A percentile compares a stretch with the other conserved stretches of the same genome.
These are phyloP conservation scores for Fissipunctia ypsillon DNA, from an alignment of 2,888 invertebrate species.

Conservation along the genomic window DNA sequence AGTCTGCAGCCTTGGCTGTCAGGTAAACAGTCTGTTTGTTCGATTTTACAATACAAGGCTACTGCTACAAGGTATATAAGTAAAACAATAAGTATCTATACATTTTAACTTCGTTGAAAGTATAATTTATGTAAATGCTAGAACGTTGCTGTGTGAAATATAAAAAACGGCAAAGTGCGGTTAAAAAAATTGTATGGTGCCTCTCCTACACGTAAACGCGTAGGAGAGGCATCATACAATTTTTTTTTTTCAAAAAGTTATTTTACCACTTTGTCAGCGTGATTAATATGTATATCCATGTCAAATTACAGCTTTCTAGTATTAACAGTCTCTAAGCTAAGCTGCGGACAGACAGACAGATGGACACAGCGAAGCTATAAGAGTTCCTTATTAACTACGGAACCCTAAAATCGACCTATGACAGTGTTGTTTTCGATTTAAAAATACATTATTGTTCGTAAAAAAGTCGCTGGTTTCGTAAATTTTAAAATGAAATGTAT, in stretches of 20 bases:
- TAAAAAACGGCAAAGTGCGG: no score
- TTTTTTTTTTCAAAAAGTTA: no score
- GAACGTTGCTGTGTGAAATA: slow-evolving; percentile 29
- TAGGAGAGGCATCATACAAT: no score
- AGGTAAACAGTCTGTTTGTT: slow-evolving; percentile 46
- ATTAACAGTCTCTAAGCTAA: no score
- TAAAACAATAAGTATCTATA: slow-evolving; percentile 51
- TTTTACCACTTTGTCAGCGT: no score
- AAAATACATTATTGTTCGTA: slow-evolving; percentile 7
- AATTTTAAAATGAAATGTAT: background rate
- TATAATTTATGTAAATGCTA: slow-evolving; percentile 63
- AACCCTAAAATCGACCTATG: slow-evolving; percentile 10
- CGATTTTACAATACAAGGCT: slow-evolving; percentile 43
- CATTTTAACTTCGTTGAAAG: slow-evolving; percentile 47
- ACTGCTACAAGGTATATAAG: slow-evolving; percentile 26
- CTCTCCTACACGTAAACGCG: no score
- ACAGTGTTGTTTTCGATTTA: slow-evolving; percentile 42
- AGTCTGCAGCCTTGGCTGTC: slow-evolving; percentile 57
- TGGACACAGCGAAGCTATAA: no score
- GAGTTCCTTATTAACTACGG: no score
- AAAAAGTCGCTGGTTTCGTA: slow-evolving; percentile 9
- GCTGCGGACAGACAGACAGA: no score
- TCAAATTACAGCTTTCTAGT: no score
- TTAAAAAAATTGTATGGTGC: no score
- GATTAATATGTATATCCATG: no score